Evolutionary conservation across 2,888 invertebrate genomes (phyloP).

Genomic region (Acheta domesticus): DNA sequence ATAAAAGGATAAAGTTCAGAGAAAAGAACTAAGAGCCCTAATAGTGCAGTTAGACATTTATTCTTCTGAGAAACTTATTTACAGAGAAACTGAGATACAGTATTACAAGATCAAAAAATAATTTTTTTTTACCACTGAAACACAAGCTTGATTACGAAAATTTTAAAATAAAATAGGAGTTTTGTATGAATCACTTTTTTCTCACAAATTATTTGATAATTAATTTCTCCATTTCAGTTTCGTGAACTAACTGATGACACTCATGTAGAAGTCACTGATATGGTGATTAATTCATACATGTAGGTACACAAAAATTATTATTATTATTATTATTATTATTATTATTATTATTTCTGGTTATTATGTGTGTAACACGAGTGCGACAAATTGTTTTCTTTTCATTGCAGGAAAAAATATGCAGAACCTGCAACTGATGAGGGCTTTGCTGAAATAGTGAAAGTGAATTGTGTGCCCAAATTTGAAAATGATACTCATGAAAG

Average conservation of each 20-base stretch:
- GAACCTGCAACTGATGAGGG: slow-evolving; percentile 78
- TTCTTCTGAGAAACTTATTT: no score
- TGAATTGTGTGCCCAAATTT: slow-evolving; percentile 80
- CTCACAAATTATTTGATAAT: not conserved
- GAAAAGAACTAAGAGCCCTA: no score
- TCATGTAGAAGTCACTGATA: slow-evolving; percentile 73
- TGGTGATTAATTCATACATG: slow-evolving; percentile 79
- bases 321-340: not conserved
- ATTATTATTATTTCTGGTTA: no score
- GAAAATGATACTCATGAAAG: slow-evolving; percentile 61
- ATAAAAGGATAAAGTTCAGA: no score
- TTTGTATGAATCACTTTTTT: not conserved
- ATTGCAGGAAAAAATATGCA: slow-evolving; percentile 68
- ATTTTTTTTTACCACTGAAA: not conserved
- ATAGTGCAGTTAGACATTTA: no score
- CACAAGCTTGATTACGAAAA: not conserved
- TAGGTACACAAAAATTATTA: slow-evolving; percentile 49
- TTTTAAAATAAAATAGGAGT: not conserved
- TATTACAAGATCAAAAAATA: not conserved
- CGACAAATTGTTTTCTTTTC: slow-evolving; percentile 27
- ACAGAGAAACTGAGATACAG: no score
- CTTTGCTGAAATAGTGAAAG: slow-evolving; percentile 72
- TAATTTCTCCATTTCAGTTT: slow-evolving; percentile 52
- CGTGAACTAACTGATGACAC: slow-evolving; percentile 70
- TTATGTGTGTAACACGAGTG: not conserved